A percentile compares a stretch with the other conserved stretches of the same genome.
phyloP scores from a whole-genome alignment of 2,888 invertebrate species.

The Amiota minor region DNA sequence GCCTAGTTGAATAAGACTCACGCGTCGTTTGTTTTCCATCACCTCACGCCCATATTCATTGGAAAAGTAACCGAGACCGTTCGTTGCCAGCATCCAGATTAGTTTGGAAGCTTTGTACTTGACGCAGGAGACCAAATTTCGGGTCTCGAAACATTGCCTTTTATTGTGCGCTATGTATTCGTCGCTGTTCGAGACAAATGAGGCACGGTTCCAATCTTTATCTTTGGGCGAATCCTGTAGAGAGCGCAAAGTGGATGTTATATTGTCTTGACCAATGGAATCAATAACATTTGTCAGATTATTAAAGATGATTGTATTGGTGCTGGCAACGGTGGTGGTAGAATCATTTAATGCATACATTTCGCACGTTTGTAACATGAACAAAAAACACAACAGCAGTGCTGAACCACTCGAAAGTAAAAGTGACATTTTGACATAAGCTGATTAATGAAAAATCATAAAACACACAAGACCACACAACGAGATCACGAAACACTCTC shows the following conservation, averaged over 20 bases:
- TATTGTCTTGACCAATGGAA: conserved; percentile 28
- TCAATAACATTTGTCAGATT: conserved; percentile 41
- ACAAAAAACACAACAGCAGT: no score
- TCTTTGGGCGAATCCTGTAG: background rate
- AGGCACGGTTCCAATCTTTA: background rate
- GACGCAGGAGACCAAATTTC: conserved; percentile 68
- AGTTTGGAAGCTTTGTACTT: conserved; percentile 70
- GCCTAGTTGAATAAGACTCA: conserved; percentile 67
- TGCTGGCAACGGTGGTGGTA: background rate
- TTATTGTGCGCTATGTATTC: conserved; percentile 68
- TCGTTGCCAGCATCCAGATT: conserved; percentile 70
- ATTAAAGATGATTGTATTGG: background rate
- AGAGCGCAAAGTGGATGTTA: conserved; percentile 17
- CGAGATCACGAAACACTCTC: conserved; percentile 40
- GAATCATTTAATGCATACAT: conserved; percentile 1
- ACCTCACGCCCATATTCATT: conserved; percentile 65
- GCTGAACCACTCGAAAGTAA: background rate
- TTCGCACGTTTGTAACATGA: conserved; percentile 3
- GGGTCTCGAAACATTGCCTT: conserved; percentile 65
- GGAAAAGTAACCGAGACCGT: conserved; percentile 68
- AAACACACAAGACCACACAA: conserved; percentile 12
- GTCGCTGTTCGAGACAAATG: conserved; percentile 57
- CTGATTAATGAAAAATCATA: background rate
- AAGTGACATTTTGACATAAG: background rate
- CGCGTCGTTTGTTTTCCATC: conserved; percentile 50